Base-by-base conservation (phyloP, 2,888 invertebrate species). In the Heteromyza rotundicornis region DNA sequence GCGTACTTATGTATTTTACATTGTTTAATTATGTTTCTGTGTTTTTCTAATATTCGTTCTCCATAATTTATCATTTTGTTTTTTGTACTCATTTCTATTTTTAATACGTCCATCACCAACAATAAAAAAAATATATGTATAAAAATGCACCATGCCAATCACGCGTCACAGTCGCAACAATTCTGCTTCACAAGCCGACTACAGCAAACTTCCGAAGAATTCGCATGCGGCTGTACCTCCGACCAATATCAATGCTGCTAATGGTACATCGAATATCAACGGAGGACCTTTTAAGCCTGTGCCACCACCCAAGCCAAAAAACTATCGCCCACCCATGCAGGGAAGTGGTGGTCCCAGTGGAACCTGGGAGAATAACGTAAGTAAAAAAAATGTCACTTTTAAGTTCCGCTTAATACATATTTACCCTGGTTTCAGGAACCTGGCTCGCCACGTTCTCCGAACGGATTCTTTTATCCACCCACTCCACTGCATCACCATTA, bases 281-380 rank as follows among this genome's bases (percentile, higher is more conserved):
- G 81, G 82, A 62, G 80, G 82, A 20, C 85, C 87, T 1, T 94
- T 94, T 84, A 95, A 95, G 82, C 95, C 95, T 0, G 90, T 95
- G 59, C 95, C 95, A 44, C 95, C 95, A 24, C 95, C 95, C 8
- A 96, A 96, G 78, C 95, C 95, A 51, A 95, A 95, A 79, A 94
- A 95, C 83, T 95, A 95, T 82, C 88, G 94, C 49, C 93, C 94
- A 36, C 90, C 91, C 1, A 84, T 86, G 61, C 87, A 87, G 72
- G 79, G 78, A 40, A 71, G 68, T 54, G 73, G 70, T 59, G 27
- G 73, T 2, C 73, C 74, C 50, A 64, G 64, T 16, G 71, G 65
- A 50, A 84, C 84, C 66, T 81, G 86, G 75, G 86, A 86, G 67
- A 87, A 87, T 78, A 87, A 86, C 75, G 81, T 82, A 75, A 77